Evolutionary conservation across 2,888 invertebrate species (phyloP).

Genomic region (Agrotis puta): DNA sequence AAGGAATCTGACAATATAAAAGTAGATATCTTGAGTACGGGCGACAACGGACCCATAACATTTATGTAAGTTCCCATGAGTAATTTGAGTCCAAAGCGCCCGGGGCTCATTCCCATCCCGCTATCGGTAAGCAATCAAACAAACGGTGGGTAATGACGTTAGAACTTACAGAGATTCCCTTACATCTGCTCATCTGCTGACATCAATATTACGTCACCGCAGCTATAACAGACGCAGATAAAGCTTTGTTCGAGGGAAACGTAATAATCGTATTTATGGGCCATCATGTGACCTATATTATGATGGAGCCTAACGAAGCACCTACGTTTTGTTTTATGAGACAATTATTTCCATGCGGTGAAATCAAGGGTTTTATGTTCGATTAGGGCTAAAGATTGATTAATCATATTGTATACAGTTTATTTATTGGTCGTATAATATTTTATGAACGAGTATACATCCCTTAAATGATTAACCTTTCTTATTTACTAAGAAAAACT

Average conservation of each 20-base stretch:
- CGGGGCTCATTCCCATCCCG: conserved; percentile 70
- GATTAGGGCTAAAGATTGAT: conserved; percentile 13
- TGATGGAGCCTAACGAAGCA: conserved; percentile 30
- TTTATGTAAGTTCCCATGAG: conserved; percentile 80
- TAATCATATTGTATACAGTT: not conserved
- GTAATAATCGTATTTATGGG: conserved; percentile 70
- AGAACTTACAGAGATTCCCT: conserved; percentile 71
- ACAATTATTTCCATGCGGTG: conserved; percentile 46
- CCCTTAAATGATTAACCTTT: not conserved
- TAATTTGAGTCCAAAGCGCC: conserved; percentile 74
- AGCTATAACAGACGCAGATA: conserved; percentile 67
- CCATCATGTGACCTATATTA: conserved; percentile 55
- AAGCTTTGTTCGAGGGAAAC: conserved; percentile 70
- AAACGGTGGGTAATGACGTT: conserved; percentile 80
- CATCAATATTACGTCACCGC: conserved; percentile 73
- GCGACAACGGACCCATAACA: conserved; percentile 73
- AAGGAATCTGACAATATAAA: conserved; percentile 8
- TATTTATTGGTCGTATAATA: not conserved
- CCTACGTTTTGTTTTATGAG: conserved; percentile 55
- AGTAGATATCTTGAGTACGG: conserved; percentile 41
- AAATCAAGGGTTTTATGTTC: conserved; percentile 27
- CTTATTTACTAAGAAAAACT: not conserved
- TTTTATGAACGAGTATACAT: too few relatives aligned
- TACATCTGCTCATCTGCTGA: conserved; percentile 77
- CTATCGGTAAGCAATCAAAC: conserved; percentile 83